Conservation (phyloP, 1,140 invertebrate species). For the Calephelis virginiensis region DNA sequence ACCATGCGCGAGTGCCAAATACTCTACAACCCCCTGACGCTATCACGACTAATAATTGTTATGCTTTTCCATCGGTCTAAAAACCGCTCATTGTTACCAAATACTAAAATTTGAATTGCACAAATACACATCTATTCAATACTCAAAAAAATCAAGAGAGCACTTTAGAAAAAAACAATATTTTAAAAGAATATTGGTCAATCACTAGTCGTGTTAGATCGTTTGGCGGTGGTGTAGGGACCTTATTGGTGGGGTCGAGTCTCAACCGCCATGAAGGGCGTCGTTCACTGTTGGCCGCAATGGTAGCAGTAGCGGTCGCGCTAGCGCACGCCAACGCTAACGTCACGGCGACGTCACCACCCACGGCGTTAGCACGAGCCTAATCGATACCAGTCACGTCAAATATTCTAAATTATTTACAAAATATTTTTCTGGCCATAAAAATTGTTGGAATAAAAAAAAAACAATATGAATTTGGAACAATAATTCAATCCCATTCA, state of each 20-base stretch:
- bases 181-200: conserved; percentile 16
- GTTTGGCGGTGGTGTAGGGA: conserved; percentile 54
- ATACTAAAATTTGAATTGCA: no score
- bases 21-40: conserved; percentile 26
- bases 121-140: conserved; percentile 6
- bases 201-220: conserved; percentile 29
- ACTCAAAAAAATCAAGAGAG: background rate
- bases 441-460: no score
- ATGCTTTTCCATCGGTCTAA: no score
- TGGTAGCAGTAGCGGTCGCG: conserved; percentile 67
- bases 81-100: no score
- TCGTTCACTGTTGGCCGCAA: conserved; percentile 81
- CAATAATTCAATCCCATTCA: no score
- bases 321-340: conserved; percentile 64
- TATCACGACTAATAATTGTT: conserved; percentile 34
- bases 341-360: conserved; percentile 68
- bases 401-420: conserved; percentile 17
- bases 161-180: background rate
- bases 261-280: conserved; percentile 93
- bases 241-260: conserved; percentile 93
- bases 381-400: conserved; percentile 32
- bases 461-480: no score
- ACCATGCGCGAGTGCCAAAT: conserved; percentile 39
- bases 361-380: conserved; percentile 41
- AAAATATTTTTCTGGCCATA: background rate